A percentile compares a stretch with the other conserved stretches of the same genome.
Evolutionary conservation across 2,888 invertebrate species (phyloP).

Genomic region (Parnassius glacialis): DNA sequence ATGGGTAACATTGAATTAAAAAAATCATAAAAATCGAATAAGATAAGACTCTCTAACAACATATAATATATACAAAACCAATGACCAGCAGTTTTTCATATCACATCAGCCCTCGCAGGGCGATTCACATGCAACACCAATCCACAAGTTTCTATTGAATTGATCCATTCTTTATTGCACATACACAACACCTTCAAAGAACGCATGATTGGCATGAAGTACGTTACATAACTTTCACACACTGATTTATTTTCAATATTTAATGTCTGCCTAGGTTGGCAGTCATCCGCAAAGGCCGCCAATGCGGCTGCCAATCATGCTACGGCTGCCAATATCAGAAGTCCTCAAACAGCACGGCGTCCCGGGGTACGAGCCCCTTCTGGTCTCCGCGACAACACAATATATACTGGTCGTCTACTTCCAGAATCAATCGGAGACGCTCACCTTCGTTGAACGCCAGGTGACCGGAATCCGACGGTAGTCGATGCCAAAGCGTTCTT

Average conservation of each 20-base stretch:
- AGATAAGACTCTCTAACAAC: slow-evolving; percentile 3
- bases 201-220: slow-evolving; percentile 17
- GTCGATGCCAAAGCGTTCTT: slow-evolving; percentile 86
- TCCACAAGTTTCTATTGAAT: background rate
- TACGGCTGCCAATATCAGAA: slow-evolving; percentile 75
- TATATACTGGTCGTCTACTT: slow-evolving; percentile 88
- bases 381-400: slow-evolving; percentile 88
- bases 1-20: slow-evolving; percentile 18
- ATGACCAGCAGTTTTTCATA: slow-evolving; percentile 20
- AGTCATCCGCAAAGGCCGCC: slow-evolving; percentile 62
- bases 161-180: slow-evolving; percentile 12
- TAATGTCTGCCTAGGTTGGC: slow-evolving; percentile 38
- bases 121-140: background rate
- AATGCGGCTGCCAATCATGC: slow-evolving; percentile 70
- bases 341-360: slow-evolving; percentile 82
- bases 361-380: slow-evolving; percentile 88
- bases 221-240: slow-evolving; percentile 7
- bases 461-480: slow-evolving; percentile 89
- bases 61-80: slow-evolving; percentile 23
- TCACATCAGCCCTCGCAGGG: slow-evolving; percentile 13
- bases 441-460: slow-evolving; percentile 89
- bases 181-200: slow-evolving; percentile 6
- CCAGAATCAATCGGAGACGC: slow-evolving; percentile 85
- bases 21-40: slow-evolving; percentile 7
- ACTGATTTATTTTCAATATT: slow-evolving; percentile 1